Conservation (phyloP, 2,888 invertebrate genomes). For the Tiliacea citrago region DNA sequence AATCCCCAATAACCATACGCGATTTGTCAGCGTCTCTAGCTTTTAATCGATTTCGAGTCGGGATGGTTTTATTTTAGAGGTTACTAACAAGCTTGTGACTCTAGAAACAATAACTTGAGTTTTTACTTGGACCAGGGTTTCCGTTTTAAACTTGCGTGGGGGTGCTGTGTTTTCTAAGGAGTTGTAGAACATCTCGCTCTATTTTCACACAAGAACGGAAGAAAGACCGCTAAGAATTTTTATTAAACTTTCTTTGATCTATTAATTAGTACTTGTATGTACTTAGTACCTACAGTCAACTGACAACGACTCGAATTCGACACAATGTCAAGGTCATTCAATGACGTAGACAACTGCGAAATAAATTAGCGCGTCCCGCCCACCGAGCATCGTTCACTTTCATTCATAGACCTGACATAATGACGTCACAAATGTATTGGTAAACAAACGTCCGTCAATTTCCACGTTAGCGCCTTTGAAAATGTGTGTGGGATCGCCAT, state of each 20-base stretch:
- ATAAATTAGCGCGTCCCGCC: slow-evolving; percentile 63
- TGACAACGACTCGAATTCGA: slow-evolving; percentile 21
- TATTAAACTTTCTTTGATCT: slow-evolving; percentile 8
- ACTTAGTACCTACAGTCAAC: slow-evolving; percentile 22
- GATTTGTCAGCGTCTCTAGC: neutral
- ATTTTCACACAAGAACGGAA: neutral
- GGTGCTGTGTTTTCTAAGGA: neutral
- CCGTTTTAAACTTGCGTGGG: neutral
- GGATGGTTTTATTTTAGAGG: neutral
- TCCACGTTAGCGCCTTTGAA: slow-evolving; percentile 32
- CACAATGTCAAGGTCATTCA: slow-evolving; percentile 67
- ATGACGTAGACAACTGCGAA: slow-evolving; percentile 39
- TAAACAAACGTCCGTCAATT: slow-evolving; percentile 49
- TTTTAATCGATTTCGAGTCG: neutral
- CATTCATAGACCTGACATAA: slow-evolving; percentile 53
- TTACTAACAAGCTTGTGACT: neutral
- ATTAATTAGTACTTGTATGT: slow-evolving; percentile 21
- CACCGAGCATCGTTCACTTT: slow-evolving; percentile 59
- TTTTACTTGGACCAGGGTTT: neutral
- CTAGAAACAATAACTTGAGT: neutral
- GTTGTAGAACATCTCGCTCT: too few species aligned
- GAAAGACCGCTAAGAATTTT: neutral
- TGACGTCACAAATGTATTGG: slow-evolving; percentile 48
- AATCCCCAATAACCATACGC: neutral
- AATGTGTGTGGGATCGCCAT: slow-evolving; percentile 4